These are phyloP conservation scores for Acrobasis consociella DNA, from an alignment of 2,888 invertebrate genomes.

Conservation along the genomic window DNA sequence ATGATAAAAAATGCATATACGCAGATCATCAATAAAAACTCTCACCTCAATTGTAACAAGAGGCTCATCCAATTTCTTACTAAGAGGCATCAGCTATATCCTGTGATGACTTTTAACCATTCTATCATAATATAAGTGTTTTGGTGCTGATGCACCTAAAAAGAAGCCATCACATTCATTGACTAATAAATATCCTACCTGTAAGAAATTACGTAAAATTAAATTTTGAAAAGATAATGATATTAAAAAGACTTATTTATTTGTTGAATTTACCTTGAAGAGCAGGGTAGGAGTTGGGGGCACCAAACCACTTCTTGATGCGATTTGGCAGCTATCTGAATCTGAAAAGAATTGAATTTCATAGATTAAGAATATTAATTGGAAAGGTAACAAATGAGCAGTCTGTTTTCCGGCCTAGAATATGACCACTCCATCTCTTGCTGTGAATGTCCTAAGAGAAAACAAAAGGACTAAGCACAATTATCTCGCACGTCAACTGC, in stretches of 20 bases:
- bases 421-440: too few relatives aligned
- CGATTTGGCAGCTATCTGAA: constrained; percentile 23
- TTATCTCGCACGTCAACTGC: too few relatives aligned
- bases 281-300: constrained; percentile 38
- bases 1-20: constrained; percentile 24
- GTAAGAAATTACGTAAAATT: constrained; percentile 47
- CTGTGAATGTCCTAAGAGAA: too few relatives aligned
- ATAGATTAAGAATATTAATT: not conserved
- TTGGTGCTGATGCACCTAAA: constrained; percentile 75
- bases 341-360: constrained; percentile 22
- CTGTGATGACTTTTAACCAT: constrained; percentile 75
- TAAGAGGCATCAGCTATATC: constrained; percentile 83
- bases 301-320: constrained; percentile 32
- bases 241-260: constrained; percentile 6
- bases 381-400: too few relatives aligned
- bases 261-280: constrained; percentile 34
- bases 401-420: too few relatives aligned
- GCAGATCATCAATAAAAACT: constrained; percentile 37
- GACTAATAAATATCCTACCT: constrained; percentile 63
- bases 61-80: constrained; percentile 81
- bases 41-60: constrained; percentile 83
- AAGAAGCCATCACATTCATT: constrained; percentile 65
- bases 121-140: constrained; percentile 75
- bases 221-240: constrained; percentile 5
- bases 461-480: too few relatives aligned